Evolutionary conservation across 2,113 vertebrate species (phyloP), one percentile per base, ranked within the genome.

Genomic region (Brachyistius frenatus): DNA sequence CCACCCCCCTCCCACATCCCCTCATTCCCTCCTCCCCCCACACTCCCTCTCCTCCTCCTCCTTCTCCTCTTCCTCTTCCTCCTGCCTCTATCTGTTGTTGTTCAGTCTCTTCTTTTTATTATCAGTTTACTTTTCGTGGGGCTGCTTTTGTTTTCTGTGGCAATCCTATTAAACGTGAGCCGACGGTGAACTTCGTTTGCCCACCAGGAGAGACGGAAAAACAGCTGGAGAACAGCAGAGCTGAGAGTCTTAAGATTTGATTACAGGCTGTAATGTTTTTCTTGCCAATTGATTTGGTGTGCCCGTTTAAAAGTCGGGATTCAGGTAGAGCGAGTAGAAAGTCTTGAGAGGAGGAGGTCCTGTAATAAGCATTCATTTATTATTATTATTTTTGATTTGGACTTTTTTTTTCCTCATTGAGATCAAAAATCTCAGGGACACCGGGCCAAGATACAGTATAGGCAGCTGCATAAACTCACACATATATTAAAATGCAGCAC

Each of bases 161-260:
- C 41, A 15, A 32, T 57, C 61, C 53, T 57, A 50, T 69, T 86
- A 81, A 86, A 77, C 15, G 31, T 5, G 61, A 11, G 57, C 53
- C 56, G 57, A 66, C 31, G 44, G 33, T 86, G 47, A 80, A 82
- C 7, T 65, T 79, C 36, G 70, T 85, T 65, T 82, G 78, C 73
- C 73, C 85, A 86, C 78, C 77, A 58, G 46, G 58, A 69, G 31
- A 80, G 53, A 35, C 5, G 62, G 66, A 31, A 53, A 62, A 69
- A 8, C 76, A 86, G 73, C 83, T 74, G 76, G 36, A 30, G 47
- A 79, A 5, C 4, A 39, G 30, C 66, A 56, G 15, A 39, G 8
- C 31, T 50, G 23, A 52, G 57, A 63, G 39, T 23, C 23, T 23
- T 23, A 23, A 23, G 23, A 23, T 64, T 0, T 46, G 62, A 83